A percentile compares a stretch with the other conserved stretches of the same genome.
Evolutionary conservation across 1,140 invertebrate genomes (phyloP).

Genomic region (Drosophila repleta): DNA sequence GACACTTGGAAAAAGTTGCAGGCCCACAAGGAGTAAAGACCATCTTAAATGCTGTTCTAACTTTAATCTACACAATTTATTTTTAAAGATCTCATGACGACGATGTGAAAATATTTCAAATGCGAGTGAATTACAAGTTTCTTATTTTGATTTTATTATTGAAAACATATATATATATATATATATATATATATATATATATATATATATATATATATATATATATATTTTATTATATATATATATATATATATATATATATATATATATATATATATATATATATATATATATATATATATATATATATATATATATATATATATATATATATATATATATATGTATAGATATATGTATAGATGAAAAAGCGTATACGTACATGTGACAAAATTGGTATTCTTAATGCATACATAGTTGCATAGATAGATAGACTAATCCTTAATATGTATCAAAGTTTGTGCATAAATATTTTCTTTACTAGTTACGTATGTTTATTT

Average conservation of each 20-base stretch:
- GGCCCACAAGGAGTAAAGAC: conserved; percentile 83
- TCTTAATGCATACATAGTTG: conserved; percentile 61
- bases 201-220: conserved; percentile 16
- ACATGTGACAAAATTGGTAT: conserved; percentile 79
- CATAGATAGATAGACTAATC: conserved; percentile 60
- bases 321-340: conserved; percentile 45
- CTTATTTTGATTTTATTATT: conserved; percentile 74
- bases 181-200: conserved; percentile 49
- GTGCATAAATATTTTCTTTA: conserved; percentile 9
- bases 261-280: conserved; percentile 32
- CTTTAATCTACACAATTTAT: conserved; percentile 78
- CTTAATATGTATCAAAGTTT: conserved; percentile 57
- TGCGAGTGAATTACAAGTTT: conserved; percentile 80
- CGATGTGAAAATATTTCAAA: conserved; percentile 77
- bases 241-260: conserved; percentile 27
- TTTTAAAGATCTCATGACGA: conserved; percentile 76
- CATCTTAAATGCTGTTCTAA: conserved; percentile 74
- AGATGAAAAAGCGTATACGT: conserved; percentile 75
- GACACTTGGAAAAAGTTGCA: conserved; percentile 96
- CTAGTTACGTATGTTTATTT: conserved; percentile 41
- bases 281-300: conserved; percentile 48
- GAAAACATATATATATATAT: conserved; percentile 6
- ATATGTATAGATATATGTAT: conserved; percentile 31
- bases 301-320: conserved; percentile 11
- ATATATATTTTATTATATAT: conserved; percentile 49